A percentile compares a stretch with the other conserved stretches of the same genome.
Evolutionary conservation across 2,888 invertebrate species (phyloP).

Genomic region (Hypomecis atomaria): DNA sequence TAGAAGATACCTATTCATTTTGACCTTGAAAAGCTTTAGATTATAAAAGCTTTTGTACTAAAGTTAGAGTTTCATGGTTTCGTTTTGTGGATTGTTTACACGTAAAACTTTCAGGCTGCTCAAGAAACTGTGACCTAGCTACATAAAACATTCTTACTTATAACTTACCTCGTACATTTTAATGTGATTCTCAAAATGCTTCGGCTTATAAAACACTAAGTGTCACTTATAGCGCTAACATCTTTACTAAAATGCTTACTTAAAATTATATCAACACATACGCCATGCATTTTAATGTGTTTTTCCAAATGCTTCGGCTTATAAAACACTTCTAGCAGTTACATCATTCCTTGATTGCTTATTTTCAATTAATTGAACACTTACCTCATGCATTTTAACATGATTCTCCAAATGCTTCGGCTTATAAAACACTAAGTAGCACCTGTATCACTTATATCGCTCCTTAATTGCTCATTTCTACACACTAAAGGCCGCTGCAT

Average conservation of each 20-base stretch:
- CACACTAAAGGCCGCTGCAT: too few relatives aligned
- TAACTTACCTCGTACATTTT: not conserved
- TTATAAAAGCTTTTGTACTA: too few relatives aligned
- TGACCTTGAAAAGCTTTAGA: too few relatives aligned
- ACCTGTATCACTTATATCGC: too few relatives aligned
- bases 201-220: slow-evolving; percentile 7
- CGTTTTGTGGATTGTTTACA: too few relatives aligned
- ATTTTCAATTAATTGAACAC: not conserved
- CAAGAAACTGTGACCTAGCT: too few relatives aligned
- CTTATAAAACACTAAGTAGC: slow-evolving; percentile 1
- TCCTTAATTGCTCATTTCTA: too few relatives aligned
- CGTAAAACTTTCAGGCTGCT: too few relatives aligned
- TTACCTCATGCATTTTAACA: not conserved
- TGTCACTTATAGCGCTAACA: not conserved
- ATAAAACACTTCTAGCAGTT: not conserved
- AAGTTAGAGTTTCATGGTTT: too few relatives aligned
- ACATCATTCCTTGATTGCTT: not conserved
- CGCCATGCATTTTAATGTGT: slow-evolving; percentile 11
- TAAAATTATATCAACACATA: not conserved
- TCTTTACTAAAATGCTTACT: too few relatives aligned
- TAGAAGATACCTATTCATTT: too few relatives aligned
- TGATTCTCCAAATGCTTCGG: slow-evolving; percentile 8
- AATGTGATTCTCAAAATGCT: slow-evolving; percentile 3
- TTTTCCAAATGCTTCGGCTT: slow-evolving; percentile 15
- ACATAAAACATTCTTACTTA: too few relatives aligned